Evolutionary conservation across 1,140 invertebrate genomes (phyloP), one percentile per base, ranked within the genome.

Genomic region (Metaphire vulgaris): DNA sequence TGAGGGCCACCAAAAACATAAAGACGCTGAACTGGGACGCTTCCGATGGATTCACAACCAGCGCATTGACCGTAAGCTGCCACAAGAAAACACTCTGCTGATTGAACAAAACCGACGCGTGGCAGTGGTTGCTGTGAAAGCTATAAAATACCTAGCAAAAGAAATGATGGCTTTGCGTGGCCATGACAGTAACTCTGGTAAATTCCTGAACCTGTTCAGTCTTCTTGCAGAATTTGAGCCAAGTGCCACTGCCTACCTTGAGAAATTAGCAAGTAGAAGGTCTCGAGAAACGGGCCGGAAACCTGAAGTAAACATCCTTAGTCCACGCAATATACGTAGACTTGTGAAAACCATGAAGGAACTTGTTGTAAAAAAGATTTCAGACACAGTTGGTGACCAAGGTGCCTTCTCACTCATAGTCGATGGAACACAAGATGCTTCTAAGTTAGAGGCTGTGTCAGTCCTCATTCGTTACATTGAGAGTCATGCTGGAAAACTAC

Each of bases 121-220:
- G 6, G 41, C 21, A 21, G 6, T 12, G 6, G 41, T 56, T 56
- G 41, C 41, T 56, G 21, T 56, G 21, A 56, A 56, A 21, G 41
- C 41, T 12, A 56, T 28, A 15, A 74, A 33, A 21, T 28, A 66
- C 34, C 29, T 29, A 69, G 26, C 15, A n/a, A 30, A 16, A 72
- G 68, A 72, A 72, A 69, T 28, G 67, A 69, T 69, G 30, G 67
- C 67, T 69, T 26, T 69, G 14, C 67, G 67, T 12, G 67, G 67
- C 6, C n/a, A 69, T 28, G 30, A 26, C 6, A 28, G n/a, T 26
- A 69, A 69, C 30, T 28, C n/a, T 69, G 67, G 67, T 14, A 69
- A 69, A 26, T 69, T 69, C 28, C 6, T 69, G 2, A 2, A 69
- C 30, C n/a, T 69, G 6, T 69, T 69, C 30, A 26, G 26, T 6